Evolutionary conservation across 2,113 vertebrate genomes (phyloP).

Genomic region (Syrrhaptes paradoxus): DNA sequence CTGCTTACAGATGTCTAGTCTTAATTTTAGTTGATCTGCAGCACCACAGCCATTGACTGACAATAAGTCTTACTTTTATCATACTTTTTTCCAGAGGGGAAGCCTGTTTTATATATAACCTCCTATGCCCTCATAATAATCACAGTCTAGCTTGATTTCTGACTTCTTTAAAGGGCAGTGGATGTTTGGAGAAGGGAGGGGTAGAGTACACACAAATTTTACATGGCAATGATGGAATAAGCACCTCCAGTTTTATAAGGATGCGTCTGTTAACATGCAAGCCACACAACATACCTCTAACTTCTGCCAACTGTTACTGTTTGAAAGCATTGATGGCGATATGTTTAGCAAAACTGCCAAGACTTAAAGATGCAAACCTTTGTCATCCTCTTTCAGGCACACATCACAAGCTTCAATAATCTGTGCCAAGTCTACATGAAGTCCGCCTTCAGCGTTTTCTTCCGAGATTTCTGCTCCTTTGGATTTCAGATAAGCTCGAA

Average conservation of each 20-base stretch:
- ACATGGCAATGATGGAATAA: neutral
- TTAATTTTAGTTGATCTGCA: neutral
- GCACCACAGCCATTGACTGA: neutral
- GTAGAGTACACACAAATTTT: neutral
- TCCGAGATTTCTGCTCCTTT: slow-evolving; percentile 97
- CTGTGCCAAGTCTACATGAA: slow-evolving; percentile 92
- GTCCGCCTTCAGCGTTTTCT: slow-evolving; percentile 93
- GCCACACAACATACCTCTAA: no score
- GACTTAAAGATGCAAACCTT: slow-evolving; percentile 80
- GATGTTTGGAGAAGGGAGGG: neutral
- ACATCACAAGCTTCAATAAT: slow-evolving; percentile 97
- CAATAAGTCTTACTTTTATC: neutral
- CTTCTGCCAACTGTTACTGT: neutral
- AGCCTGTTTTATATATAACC: neutral
- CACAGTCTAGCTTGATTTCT: neutral
- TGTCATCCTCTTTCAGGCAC: slow-evolving; percentile 95
- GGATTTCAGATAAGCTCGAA: slow-evolving; percentile 91
- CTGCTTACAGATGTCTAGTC: neutral
- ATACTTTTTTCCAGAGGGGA: neutral
- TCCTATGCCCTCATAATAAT: neutral
- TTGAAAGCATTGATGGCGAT: rapidly evolving
- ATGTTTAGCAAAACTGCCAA: neutral
- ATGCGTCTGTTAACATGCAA: rapidly evolving
- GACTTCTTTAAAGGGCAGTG: neutral
- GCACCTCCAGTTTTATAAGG: neutral